Conservation (phyloP, 2,797 vertebrate genomes). For the Hemibagrus guttatus region DNA sequence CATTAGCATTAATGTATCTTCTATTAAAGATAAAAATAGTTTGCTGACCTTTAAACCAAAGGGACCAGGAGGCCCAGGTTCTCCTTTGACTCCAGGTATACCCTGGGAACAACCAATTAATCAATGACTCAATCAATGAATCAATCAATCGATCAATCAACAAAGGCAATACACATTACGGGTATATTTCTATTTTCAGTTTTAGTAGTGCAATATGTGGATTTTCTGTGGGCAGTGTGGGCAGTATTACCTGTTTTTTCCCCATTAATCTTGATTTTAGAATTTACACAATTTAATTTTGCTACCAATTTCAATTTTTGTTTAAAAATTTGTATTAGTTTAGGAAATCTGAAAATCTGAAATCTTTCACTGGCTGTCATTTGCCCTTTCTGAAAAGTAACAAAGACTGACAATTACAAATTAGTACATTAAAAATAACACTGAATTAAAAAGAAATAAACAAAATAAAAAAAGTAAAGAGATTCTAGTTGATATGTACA, state of each 20-base stretch:
- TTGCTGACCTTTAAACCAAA: constrained; percentile 59
- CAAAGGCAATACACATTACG: not conserved
- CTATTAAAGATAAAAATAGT: not conserved
- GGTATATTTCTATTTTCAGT: not conserved
- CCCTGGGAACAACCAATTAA: constrained; percentile 37
- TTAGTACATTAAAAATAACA: not conserved
- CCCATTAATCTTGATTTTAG: not conserved
- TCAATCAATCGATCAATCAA: not conserved
- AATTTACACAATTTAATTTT: not conserved
- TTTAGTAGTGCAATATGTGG: not conserved
- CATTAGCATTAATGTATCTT: not conserved
- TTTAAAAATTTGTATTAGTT: too few relatives aligned
- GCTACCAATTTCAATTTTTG: not conserved
- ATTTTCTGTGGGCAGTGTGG: not conserved
- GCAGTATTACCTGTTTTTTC: not conserved
- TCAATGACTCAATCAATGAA: not conserved
- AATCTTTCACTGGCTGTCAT: not conserved
- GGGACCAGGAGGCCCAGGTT: constrained; percentile 61
- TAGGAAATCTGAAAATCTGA: too few relatives aligned
- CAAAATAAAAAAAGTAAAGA: not conserved
- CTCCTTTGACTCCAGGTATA: constrained; percentile 39
- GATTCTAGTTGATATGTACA: not conserved
- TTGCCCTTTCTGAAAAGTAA: not conserved
- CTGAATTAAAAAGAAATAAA: not conserved
- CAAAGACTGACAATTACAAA: not conserved